These are phyloP conservation scores for Apostichopus californicus DNA, from an alignment of 35 echinoderm and acorn worm genomes.

Conservation along the genomic window DNA sequence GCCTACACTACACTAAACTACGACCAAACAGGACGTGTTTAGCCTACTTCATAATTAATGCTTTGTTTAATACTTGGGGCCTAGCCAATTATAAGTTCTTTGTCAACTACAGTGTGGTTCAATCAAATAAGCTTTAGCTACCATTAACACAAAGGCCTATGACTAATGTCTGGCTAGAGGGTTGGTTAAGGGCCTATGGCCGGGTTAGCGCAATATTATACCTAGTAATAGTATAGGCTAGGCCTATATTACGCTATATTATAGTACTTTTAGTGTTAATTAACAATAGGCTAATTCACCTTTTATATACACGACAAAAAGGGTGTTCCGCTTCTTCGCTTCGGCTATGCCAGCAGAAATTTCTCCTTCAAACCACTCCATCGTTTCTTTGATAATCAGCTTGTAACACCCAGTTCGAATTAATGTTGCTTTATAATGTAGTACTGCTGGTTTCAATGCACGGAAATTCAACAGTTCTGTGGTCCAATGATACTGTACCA, in stretches of 20 bases:
- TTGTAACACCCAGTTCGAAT: not conserved
- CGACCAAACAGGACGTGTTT: too few relatives aligned
- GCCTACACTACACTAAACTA: too few relatives aligned
- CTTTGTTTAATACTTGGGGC: too few relatives aligned
- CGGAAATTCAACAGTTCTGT: not conserved
- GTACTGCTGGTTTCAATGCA: not conserved
- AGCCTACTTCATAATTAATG: too few relatives aligned
- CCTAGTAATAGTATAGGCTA: not conserved
- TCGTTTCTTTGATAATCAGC: not conserved
- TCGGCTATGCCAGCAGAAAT: constrained; percentile 62
- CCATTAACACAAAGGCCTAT: too few relatives aligned
- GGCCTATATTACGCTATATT: not conserved
- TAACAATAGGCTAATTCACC: constrained; percentile 33
- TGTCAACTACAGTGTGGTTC: too few relatives aligned
- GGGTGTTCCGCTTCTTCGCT: constrained; percentile 65
- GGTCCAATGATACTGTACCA: not conserved
- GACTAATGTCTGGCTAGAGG: too few relatives aligned
- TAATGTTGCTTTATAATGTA: not conserved
- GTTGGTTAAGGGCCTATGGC: too few relatives aligned
- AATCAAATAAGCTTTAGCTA: too few relatives aligned
- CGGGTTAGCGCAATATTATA: not conserved
- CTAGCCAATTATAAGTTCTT: too few relatives aligned
- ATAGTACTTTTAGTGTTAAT: not conserved
- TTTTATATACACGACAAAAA: constrained; percentile 77
- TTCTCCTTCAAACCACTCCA: constrained; percentile 79